phyloP scores from a whole-genome alignment of 2,113 vertebrate genomes.

The Stomatorhinus ivindoensis region DNA sequence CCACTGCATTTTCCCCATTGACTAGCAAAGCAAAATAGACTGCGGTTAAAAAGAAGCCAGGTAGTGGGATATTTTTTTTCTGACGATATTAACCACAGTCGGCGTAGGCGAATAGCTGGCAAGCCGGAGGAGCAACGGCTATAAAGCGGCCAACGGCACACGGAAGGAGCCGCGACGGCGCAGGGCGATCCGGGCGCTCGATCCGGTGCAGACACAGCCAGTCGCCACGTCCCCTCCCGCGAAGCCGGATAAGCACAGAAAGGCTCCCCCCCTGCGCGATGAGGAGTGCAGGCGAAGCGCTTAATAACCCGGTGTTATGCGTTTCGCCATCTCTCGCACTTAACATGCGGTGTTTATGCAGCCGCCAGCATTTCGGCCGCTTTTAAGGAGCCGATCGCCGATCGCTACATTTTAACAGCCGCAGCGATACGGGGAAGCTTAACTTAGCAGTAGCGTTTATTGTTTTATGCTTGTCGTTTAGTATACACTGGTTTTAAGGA shows the following conservation, averaged over 20 bases:
- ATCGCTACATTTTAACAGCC: neutral
- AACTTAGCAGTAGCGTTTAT: neutral
- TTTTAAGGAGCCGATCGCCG: neutral
- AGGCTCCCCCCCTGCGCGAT: neutral
- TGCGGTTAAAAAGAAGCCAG: neutral
- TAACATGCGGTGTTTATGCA: neutral
- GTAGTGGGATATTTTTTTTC: neutral
- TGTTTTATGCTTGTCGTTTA: neutral
- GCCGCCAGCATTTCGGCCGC: neutral
- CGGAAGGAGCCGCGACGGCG: constrained; percentile 7
- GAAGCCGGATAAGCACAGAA: constrained; percentile 10
- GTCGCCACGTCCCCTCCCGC: neutral
- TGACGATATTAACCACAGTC: neutral
- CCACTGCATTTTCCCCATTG: neutral
- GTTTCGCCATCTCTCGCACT: neutral
- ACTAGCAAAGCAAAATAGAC: neutral
- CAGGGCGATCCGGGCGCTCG: neutral
- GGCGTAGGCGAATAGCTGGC: neutral
- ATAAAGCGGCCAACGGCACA: neutral
- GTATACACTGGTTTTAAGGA: constrained; percentile 2
- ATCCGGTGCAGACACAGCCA: neutral
- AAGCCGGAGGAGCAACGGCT: neutral
- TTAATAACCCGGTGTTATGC: neutral
- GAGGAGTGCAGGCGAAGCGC: neutral
- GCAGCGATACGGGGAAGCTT: neutral